Evolutionary conservation across 2,888 invertebrate species (phyloP), one percentile per base, ranked within the genome.

Genomic region (Copidosoma aretas): DNA sequence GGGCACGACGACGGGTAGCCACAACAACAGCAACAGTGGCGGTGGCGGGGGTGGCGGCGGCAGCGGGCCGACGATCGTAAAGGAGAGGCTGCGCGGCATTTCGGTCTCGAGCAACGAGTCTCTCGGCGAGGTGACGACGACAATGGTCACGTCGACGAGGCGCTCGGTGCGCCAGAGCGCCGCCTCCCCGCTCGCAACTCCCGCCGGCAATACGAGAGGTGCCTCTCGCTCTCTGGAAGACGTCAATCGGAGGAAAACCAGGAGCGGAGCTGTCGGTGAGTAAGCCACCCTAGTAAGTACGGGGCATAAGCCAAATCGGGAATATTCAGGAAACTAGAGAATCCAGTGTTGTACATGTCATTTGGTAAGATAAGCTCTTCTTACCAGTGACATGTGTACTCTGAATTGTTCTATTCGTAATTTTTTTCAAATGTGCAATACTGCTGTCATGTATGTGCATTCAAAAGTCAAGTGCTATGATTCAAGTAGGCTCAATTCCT

Each of bases 211-310:
- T 73, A 84, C 83, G 46, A 79, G 84, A 73, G 83, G 83, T 68
- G 84, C 84, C 51, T 82, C 84, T 52, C 80, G 83, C 77, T 79
- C 83, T 46, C 77, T 82, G 70, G 84, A 84, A 71, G 84, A 84
- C 75, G 80, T 83, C 67, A 83, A 81, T 71, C 76, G 84, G 73
- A 79, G 84, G 75, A 84, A 84, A 78, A 84, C 84, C 68, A 82
- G 84, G 73, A 84, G 84, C 77, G 83, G 84, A 76, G 82, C 83
- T 79, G 82, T 83, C 77, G 84, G 84, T 83, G 80, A 78, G 83
- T 83, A 80, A 75, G 59, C 39, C 41, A 59, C 10, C 32, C 43
- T 24, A 56, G 52, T 8, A 39, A 67, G 8, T 46, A 46, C 12
- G 43, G 43, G 17, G 17, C 43, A 46, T 3, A 46, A 3, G 17